phyloP scores from a whole-genome alignment of 2,797 vertebrate genomes.

The Megalops cyprinoides region DNA sequence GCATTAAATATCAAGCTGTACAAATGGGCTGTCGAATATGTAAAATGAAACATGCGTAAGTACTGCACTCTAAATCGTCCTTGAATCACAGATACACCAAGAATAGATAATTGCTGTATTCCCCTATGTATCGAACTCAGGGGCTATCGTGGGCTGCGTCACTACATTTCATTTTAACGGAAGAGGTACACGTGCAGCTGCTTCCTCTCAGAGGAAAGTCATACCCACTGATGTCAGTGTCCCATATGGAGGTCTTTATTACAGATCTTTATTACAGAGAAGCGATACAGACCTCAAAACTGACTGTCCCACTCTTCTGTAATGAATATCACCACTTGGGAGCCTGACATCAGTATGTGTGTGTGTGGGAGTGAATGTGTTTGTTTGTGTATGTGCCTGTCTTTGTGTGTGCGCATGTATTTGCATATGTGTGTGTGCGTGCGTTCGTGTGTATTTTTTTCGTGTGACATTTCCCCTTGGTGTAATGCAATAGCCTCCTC shows the following conservation, averaged over 20 bases:
- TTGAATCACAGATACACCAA: too few relatives aligned
- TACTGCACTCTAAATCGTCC: neutral
- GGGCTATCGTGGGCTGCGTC: neutral
- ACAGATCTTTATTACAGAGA: neutral
- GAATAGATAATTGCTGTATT: neutral
- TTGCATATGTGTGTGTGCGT: neutral
- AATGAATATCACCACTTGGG: neutral
- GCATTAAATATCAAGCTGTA: neutral
- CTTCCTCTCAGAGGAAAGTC: neutral
- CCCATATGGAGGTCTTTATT: neutral
- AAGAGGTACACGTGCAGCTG: neutral
- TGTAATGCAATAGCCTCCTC: neutral
- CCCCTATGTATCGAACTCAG: neutral
- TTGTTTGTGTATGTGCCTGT: neutral
- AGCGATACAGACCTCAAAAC: neutral
- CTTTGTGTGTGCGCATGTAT: too few relatives aligned
- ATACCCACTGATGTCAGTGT: neutral
- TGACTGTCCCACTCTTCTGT: neutral
- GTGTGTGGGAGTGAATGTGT: neutral
- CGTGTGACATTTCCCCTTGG: constrained; percentile 7
- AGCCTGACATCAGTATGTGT: neutral
- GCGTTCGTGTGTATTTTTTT: neutral
- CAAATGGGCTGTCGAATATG: neutral
- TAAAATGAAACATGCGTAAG: neutral
- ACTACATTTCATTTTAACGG: neutral